These are phyloP conservation scores for Odontophorus gujanensis DNA, from an alignment of 2,113 vertebrate species.

Conservation along the genomic window DNA sequence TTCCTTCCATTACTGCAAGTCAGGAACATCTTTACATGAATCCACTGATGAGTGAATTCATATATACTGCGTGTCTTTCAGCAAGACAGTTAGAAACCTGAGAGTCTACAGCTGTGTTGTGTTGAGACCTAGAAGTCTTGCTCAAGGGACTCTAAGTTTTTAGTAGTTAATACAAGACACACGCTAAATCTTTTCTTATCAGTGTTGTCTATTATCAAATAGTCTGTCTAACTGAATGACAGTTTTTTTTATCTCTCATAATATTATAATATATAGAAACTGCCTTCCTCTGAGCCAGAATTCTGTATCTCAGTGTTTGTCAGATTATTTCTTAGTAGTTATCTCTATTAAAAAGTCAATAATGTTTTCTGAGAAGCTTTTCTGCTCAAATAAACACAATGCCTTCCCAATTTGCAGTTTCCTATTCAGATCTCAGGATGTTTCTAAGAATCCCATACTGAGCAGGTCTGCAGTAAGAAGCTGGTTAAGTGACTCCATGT, in stretches of 20 bases:
- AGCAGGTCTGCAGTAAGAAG: background rate
- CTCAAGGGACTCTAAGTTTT: background rate
- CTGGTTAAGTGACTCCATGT: background rate
- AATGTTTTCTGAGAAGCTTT: background rate
- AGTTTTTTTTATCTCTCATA: background rate
- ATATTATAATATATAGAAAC: background rate
- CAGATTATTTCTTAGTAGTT: background rate
- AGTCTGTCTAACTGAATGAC: background rate
- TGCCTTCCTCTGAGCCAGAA: background rate
- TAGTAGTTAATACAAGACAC: background rate
- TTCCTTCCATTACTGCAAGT: background rate
- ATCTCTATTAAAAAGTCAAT: background rate
- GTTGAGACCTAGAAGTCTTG: background rate
- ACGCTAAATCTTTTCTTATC: background rate
- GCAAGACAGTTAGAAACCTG: background rate
- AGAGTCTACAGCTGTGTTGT: background rate
- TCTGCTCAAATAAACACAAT: background rate
- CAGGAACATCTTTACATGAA: background rate
- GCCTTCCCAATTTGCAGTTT: slow-evolving; percentile 8
- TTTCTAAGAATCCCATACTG: background rate
- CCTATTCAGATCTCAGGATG: background rate
- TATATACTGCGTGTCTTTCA: background rate
- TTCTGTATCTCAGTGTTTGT: background rate
- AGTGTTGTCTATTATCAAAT: background rate
- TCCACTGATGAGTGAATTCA: background rate